Percentiles rank a stretch among this genome's conserved stretches.
Conservation (phyloP, 2,797 vertebrate genomes). For the Onychomys torridus region DNA sequence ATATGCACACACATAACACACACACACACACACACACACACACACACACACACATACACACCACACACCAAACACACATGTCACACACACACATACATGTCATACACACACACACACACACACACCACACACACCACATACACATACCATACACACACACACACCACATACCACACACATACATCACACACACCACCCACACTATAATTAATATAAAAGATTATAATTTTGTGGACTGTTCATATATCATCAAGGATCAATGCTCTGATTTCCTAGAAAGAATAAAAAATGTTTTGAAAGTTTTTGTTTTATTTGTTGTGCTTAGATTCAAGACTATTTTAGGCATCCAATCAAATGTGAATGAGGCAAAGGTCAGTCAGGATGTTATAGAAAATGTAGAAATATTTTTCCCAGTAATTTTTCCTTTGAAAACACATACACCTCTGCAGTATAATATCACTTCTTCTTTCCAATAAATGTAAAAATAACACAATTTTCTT, state of each 20-base stretch:
- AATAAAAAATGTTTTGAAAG: not conserved
- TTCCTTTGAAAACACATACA: not conserved
- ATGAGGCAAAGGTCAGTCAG: not conserved
- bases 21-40: too few species aligned
- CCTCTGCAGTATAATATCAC: not conserved
- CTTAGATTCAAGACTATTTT: not conserved
- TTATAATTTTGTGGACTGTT: not conserved
- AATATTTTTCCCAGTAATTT: not conserved
- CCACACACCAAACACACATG: too few species aligned
- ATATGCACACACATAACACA: too few species aligned
- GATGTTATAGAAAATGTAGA: not conserved
- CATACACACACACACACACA: not conserved
- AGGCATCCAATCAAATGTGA: constrained; percentile 10
- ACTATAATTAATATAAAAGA: not conserved
- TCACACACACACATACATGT: too few species aligned
- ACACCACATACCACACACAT: not conserved
- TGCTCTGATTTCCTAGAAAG: not conserved
- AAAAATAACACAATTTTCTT: not conserved
- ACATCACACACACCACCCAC: not conserved
- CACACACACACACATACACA: too few species aligned
- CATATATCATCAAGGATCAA: not conserved
- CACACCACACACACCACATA: too few species aligned
- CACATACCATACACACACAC: not conserved
- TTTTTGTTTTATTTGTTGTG: not conserved
- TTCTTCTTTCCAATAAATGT: not conserved